A percentile compares a stretch with the other conserved stretches of the same genome.
Evolutionary conservation across 2,797 vertebrate species (phyloP).

Genomic region (Chromobotia macracanthus): DNA sequence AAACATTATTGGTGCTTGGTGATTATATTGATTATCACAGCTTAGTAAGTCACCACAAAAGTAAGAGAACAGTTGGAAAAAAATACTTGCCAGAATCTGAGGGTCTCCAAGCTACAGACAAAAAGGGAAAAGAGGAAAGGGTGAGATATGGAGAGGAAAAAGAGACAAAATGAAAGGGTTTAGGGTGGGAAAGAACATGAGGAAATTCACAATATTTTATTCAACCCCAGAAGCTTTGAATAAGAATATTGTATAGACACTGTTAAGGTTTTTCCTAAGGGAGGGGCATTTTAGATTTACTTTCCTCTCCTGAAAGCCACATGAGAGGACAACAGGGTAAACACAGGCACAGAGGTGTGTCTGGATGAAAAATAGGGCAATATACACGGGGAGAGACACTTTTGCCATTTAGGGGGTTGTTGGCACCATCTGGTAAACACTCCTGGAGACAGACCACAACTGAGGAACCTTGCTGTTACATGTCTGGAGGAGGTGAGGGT

Average conservation of each 20-base stretch:
- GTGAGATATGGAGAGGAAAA: slow-evolving; percentile 29
- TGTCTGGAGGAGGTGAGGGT: slow-evolving; percentile 45
- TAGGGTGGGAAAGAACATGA: slow-evolving; percentile 58
- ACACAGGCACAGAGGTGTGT: slow-evolving; percentile 37
- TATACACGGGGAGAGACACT: slow-evolving; percentile 60
- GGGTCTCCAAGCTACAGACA: slow-evolving; percentile 74
- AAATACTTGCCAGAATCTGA: slow-evolving; percentile 91
- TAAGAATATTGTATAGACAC: slow-evolving; percentile 88
- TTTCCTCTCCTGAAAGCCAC: slow-evolving; percentile 39
- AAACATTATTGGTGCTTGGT: background rate
- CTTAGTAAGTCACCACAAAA: slow-evolving; percentile 1
- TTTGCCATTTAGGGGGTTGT: slow-evolving; percentile 47
- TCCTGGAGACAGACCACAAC: slow-evolving; percentile 65
- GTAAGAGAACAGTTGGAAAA: slow-evolving; percentile 78
- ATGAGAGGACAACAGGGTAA: slow-evolving; percentile 32
- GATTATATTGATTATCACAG: slow-evolving; percentile 5
- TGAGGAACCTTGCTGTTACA: slow-evolving; percentile 51
- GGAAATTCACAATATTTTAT: slow-evolving; percentile 97
- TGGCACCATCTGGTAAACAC: slow-evolving; percentile 56
- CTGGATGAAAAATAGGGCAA: slow-evolving; percentile 50
- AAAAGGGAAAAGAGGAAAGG: slow-evolving; percentile 27
- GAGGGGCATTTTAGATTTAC: slow-evolving; percentile 4
- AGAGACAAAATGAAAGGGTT: slow-evolving; percentile 33
- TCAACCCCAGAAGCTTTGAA: slow-evolving; percentile 84
- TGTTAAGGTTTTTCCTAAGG: slow-evolving; percentile 10